Base-by-base conservation (phyloP, 2,888 invertebrate species). In the Dusona sp. region DNA sequence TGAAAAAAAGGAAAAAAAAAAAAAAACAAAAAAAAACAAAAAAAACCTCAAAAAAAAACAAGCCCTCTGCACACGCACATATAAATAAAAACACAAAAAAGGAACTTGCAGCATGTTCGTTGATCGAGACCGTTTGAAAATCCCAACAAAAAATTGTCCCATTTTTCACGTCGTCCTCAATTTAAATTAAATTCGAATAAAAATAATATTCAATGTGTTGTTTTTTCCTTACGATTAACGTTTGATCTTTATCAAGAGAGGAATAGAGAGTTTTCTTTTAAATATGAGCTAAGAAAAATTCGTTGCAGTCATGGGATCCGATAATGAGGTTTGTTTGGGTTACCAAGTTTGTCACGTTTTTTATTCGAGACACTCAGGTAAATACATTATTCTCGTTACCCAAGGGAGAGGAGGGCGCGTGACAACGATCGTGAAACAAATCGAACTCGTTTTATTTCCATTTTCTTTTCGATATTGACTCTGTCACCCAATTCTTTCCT, bases 351-450 rank as follows among this genome's bases (percentile, higher is more conserved):
- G 29, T 61, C 1, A 16, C 16, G 9, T 16, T 61, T 61, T 61
- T 61, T 29, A 29, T 61, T 61, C 29, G 16, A 61, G 29, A 61
- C 61, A 3, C 61, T 57, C 57, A 13, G 13, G 25, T 25, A 25
- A 57, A 57, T 29, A 57, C 25, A 25, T 57, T 57, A 29, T 57
- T 57, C 11, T 29, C 25, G 22, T 8, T 54, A 25, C 22, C 9
- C 54, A 9, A 57, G 6, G 25, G 25, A 57, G 9, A 11, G 29
- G 2, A 61, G 29, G 13, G 13, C 25, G 11, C 57, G 61, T 29
- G 29, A 61, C 29, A 61, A 54, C 79, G 61, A 82, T 94, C 95
- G 84, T 90, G 36, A 42, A 73, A 73, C 36, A 64, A 80, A 80
- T 64, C 61, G 36, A 80, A 38, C 45, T 51, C 64, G 13, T 45